A percentile compares a stretch with the other conserved stretches of the same genome.
Evolutionary conservation across 30 jellyfish, hydroid and myxozoan species (phyloP).

Genomic region (Catostylus mosaicus): DNA sequence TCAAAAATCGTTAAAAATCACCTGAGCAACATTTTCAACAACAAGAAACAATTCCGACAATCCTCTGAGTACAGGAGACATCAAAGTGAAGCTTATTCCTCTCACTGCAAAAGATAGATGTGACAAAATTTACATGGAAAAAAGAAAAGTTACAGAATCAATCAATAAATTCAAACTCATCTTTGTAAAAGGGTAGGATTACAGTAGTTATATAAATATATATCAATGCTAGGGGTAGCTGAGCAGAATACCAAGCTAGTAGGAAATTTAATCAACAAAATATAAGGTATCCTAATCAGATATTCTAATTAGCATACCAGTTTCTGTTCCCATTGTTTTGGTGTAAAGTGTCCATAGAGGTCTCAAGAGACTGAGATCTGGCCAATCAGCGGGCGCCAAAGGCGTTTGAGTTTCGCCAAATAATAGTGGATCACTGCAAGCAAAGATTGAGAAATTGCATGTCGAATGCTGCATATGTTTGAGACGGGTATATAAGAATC

Average conservation of each 20-base stretch:
- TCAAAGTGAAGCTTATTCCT: slow-evolving; percentile 87
- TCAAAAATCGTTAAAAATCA: no score
- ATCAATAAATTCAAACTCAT: no score
- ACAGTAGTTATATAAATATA: no score
- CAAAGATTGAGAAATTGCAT: neutral
- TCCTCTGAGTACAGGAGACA: slow-evolving; percentile 97
- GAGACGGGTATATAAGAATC: no score
- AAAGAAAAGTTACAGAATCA: no score
- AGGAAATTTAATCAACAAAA: neutral
- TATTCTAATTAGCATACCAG: no score
- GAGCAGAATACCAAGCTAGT: no score
- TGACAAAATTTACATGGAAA: no score
- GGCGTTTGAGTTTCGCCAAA: slow-evolving; percentile 83
- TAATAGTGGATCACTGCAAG: slow-evolving; percentile 74
- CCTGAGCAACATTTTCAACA: slow-evolving; percentile 99
- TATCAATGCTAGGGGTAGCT: no score
- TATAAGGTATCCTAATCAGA: no score
- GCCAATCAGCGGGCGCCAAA: slow-evolving; percentile 61
- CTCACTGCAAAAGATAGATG: slow-evolving; percentile 10
- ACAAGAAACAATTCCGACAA: slow-evolving; percentile 88
- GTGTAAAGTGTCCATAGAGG: slow-evolving; percentile 95
- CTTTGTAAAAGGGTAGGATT: no score
- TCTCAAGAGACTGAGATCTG: slow-evolving; percentile 74
- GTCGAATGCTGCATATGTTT: neutral
- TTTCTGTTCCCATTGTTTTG: slow-evolving; percentile 80